A percentile compares a stretch with the other conserved stretches of the same genome.
These are phyloP conservation scores for Euura saliciscinereae DNA, from an alignment of 1,140 invertebrate genomes.

Conservation along the genomic window DNA sequence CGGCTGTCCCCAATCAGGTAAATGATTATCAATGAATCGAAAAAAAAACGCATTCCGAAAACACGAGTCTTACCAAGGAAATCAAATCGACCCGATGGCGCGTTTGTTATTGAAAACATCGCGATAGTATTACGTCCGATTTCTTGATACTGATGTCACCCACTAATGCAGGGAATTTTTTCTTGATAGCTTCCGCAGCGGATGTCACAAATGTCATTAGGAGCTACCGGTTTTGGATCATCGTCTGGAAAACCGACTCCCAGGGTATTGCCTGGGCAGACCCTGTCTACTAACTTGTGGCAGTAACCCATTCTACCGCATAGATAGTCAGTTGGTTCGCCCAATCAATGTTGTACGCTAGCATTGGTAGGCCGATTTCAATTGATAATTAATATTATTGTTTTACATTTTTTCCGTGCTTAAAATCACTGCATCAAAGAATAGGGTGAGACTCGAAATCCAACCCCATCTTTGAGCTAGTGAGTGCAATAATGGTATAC, in stretches of 20 bases:
- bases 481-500: neutral
- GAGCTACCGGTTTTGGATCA: slow-evolving; percentile 40
- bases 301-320: slow-evolving; percentile 53
- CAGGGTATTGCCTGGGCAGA: slow-evolving; percentile 50
- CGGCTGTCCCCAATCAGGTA: slow-evolving; percentile 43
- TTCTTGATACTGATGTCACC: slow-evolving; percentile 1
- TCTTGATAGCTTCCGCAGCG: slow-evolving; percentile 62
- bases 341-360: slow-evolving; percentile 43
- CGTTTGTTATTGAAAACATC: neutral
- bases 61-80: neutral
- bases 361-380: slow-evolving; percentile 23
- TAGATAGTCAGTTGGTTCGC: slow-evolving; percentile 43
- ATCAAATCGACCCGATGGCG: slow-evolving; percentile 12
- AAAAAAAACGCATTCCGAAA: too few species aligned
- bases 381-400: neutral
- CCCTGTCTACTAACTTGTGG: slow-evolving; percentile 63
- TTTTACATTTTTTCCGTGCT: neutral
- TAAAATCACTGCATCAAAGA: neutral
- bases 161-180: slow-evolving; percentile 9
- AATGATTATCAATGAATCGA: neutral
- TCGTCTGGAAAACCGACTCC: slow-evolving; percentile 42
- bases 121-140: neutral
- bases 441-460: neutral
- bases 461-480: neutral
- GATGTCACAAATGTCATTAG: slow-evolving; percentile 62